A percentile compares a stretch with the other conserved stretches of the same genome.
These are phyloP conservation scores for Andrena flavipes DNA, from an alignment of 2,888 invertebrate species.

Conservation along the genomic window DNA sequence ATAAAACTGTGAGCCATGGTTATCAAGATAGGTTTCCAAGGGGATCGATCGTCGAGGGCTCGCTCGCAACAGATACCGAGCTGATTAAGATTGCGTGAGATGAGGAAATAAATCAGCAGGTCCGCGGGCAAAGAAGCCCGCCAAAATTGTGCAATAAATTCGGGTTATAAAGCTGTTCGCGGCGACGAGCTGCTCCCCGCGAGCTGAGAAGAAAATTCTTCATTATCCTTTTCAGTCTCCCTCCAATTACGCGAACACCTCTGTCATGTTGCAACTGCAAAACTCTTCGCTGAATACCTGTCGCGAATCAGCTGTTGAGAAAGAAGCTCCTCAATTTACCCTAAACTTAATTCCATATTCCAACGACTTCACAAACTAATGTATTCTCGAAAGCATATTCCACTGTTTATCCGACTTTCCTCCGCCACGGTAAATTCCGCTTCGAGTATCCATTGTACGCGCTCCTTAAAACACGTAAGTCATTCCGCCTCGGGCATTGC, in stretches of 20 bases:
- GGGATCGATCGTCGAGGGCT: constrained; percentile 43
- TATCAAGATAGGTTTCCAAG: constrained; percentile 30
- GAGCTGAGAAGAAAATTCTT: neutral
- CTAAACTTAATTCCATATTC: too few relatives aligned
- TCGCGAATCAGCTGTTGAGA: too few relatives aligned
- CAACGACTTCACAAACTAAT: too few relatives aligned
- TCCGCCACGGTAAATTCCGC: too few relatives aligned
- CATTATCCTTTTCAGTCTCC: neutral
- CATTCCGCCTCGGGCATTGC: neutral
- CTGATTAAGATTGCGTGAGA: constrained; percentile 60
- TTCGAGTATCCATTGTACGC: too few relatives aligned
- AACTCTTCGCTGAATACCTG: too few relatives aligned
- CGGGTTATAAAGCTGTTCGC: constrained; percentile 60
- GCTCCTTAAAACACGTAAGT: too few relatives aligned
- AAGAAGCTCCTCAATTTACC: too few relatives aligned
- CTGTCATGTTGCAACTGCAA: neutral
- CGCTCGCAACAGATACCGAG: constrained; percentile 35
- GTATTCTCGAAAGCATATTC: too few relatives aligned
- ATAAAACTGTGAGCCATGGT: too few relatives aligned
- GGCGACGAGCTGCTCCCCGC: constrained; percentile 21
- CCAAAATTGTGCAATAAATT: constrained; percentile 61
- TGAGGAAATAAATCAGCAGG: constrained; percentile 55
- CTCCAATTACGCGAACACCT: neutral
- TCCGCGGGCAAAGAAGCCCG: constrained; percentile 34
- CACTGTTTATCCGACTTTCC: too few relatives aligned